Base-by-base conservation (phyloP, 2,797 vertebrate genomes). In the Mus caroli region DNA sequence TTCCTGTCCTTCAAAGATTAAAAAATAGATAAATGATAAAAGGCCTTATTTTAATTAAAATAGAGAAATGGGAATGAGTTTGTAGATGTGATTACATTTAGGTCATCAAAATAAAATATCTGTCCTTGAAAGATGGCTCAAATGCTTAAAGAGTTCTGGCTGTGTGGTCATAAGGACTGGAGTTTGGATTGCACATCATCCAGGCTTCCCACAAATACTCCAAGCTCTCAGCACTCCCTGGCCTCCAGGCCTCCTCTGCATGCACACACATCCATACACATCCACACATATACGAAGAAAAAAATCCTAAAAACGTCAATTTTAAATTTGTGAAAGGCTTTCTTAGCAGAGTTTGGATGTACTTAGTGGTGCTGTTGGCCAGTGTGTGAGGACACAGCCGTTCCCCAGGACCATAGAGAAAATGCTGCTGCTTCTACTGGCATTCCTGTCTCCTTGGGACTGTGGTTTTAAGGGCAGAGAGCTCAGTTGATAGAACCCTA, bases 41-140 rank as follows among this genome's bases (percentile, higher is more conserved):
- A 50, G 37, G 4, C 28, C 43, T 73, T 91, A 26, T 19, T 69
- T 67, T 84, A 79, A 95, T 89, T 58, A 71, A 76, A 94, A 77
- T 60, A 77, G 52, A 90, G 50, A 88, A 86, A 60, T 80, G 56
- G n/a, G 91, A 91, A n/a, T 89, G 37, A 95, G 60, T 90, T 93
- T 89, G 6, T 91, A 73, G 54, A 26, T 17, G 3, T 89, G 15
- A 19, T 90, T 90, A 31, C 77, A 78, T 75, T 31, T 83, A 90
- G n/a, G 40, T 62, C 15, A 82, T 88, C 10, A 75, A 85, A 92
- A 26, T 26, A 67, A 88, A 92, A 52, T 77, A 95, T 87, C n/a
- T 54, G 22, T 37, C 12, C n/a, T 73, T 24, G 9, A 17, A 15
- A 56, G 22, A 56, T 52, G n/a, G 40, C 50, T 87, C n/a, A 26